These are phyloP conservation scores for Molossus alvarezi DNA, from an alignment of 2,797 vertebrate genomes.

Conservation along the genomic window DNA sequence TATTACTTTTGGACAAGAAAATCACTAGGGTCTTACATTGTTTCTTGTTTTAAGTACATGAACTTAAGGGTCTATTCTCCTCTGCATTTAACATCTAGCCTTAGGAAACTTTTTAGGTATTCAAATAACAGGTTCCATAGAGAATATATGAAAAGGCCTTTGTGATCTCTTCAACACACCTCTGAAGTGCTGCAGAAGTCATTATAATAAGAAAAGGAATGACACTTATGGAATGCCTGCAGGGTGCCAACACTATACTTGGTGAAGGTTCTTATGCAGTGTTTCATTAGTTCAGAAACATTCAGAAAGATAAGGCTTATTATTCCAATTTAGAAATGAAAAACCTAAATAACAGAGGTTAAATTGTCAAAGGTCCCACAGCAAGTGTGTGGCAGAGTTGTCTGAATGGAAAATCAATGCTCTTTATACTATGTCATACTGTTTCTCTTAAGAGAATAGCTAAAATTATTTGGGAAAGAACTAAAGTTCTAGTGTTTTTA, in stretches of 20 bases:
- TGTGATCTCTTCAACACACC: slow-evolving; percentile 36
- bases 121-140: slow-evolving; percentile 76
- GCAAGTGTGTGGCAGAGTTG: background rate
- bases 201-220: background rate
- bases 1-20: slow-evolving; percentile 80
- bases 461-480: background rate
- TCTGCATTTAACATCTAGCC: slow-evolving; percentile 74
- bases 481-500: background rate
- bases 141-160: slow-evolving; percentile 58
- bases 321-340: slow-evolving; percentile 33
- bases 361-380: background rate
- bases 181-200: slow-evolving; percentile 53
- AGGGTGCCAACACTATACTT: background rate
- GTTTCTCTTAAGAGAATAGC: background rate
- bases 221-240: background rate
- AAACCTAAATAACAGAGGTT: slow-evolving; percentile 37
- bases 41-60: slow-evolving; percentile 73
- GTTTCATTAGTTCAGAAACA: slow-evolving; percentile 43
- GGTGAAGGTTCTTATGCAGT: background rate
- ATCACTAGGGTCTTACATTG: slow-evolving; percentile 68
- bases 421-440: background rate
- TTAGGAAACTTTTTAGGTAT: slow-evolving; percentile 63
- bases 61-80: slow-evolving; percentile 75
- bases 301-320: slow-evolving; percentile 23
- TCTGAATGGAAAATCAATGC: background rate